Conservation (phyloP, 2,888 invertebrate species). For the Lymantria dispar region DNA sequence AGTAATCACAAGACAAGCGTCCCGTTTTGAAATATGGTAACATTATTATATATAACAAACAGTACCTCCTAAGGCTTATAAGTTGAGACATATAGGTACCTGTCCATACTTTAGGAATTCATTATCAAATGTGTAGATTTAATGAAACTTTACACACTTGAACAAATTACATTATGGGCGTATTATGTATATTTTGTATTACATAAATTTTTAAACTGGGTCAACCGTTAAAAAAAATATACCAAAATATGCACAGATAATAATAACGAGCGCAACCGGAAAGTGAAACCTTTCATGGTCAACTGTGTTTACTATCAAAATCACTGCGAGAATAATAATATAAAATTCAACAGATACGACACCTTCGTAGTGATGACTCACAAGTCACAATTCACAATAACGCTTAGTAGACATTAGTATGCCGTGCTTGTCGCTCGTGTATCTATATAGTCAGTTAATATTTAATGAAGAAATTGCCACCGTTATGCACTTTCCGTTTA, state of each 20-base stretch:
- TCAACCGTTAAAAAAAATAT: background rate
- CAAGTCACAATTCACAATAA: constrained; percentile 44
- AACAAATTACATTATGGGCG: too few species aligned
- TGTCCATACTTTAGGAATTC: too few species aligned
- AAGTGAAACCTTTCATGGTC: constrained; percentile 32
- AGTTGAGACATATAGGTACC: too few species aligned
- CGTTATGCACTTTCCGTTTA: constrained; percentile 59
- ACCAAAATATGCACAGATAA: background rate
- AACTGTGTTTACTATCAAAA: constrained; percentile 44
- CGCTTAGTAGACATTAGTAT: constrained; percentile 68
- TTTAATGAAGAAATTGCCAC: constrained; percentile 32
- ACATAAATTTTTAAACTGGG: background rate
- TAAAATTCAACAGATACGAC: constrained; percentile 61
- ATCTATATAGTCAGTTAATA: constrained; percentile 39
- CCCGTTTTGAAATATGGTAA: too few species aligned
- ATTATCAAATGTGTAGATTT: background rate
- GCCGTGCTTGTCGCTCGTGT: constrained; percentile 53
- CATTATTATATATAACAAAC: too few species aligned
- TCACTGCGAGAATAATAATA: constrained; percentile 40
- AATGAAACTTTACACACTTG: background rate
- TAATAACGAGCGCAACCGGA: constrained; percentile 16
- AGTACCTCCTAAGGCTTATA: too few species aligned
- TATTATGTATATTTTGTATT: background rate
- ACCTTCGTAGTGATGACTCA: constrained; percentile 63
- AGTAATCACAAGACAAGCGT: too few species aligned